Percentiles rank a stretch among this genome's conserved stretches.
phyloP scores from a whole-genome alignment of 2,797 vertebrate genomes.

The Erpetoichthys calabaricus region DNA sequence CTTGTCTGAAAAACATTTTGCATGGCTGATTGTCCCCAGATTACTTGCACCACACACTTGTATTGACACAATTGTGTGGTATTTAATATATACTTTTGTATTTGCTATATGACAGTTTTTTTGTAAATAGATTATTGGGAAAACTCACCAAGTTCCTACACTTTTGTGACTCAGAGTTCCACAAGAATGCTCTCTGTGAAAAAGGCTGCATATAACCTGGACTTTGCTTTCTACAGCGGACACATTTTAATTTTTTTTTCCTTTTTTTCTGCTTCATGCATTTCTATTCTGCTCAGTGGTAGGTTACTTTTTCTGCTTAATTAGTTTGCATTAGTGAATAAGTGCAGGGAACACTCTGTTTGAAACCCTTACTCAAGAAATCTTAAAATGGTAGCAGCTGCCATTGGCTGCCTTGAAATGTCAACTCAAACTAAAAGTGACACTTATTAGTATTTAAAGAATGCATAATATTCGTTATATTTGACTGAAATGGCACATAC shows the following conservation, averaged over 20 bases:
- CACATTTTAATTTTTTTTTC: not conserved
- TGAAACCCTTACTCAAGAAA: not conserved
- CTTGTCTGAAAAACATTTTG: too few species aligned
- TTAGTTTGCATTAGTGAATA: not conserved
- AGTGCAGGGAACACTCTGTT: conserved; percentile 1
- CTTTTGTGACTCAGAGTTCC: too few species aligned
- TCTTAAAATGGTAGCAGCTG: not conserved
- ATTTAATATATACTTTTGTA: too few species aligned
- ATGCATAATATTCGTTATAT: not conserved
- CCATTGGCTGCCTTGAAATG: not conserved
- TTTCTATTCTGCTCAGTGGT: not conserved
- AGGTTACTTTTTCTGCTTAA: conserved; percentile 1
- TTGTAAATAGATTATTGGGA: too few species aligned
- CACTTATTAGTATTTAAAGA: not conserved
- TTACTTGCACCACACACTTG: too few species aligned
- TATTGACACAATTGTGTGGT: too few species aligned
- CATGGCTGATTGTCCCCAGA: too few species aligned
- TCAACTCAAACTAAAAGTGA: conserved; percentile 1
- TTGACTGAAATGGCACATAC: not conserved
- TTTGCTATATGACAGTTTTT: too few species aligned
- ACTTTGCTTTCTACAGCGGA: too few species aligned
- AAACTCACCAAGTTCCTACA: too few species aligned
- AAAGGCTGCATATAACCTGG: too few species aligned
- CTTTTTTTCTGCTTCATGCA: not conserved
- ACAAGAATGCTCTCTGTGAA: too few species aligned